Evolutionary conservation across 2,888 invertebrate species (phyloP).

Genomic region (Drosophila seclusa): DNA sequence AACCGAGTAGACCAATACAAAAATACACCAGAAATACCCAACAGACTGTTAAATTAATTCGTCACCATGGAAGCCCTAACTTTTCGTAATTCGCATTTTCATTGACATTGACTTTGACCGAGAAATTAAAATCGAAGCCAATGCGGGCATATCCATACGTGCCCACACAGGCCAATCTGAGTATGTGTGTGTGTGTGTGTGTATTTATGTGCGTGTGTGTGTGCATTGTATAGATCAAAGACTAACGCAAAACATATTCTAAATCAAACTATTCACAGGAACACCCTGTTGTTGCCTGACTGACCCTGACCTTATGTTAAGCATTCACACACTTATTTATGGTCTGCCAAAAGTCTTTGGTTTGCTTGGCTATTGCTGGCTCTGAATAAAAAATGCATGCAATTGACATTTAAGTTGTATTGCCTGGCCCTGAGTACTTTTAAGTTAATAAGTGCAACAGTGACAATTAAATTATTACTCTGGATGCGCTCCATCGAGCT

Average conservation of each 20-base stretch:
- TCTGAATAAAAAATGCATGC: not conserved
- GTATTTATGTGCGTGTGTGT: not conserved
- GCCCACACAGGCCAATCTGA: not conserved
- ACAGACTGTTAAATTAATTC: conserved; percentile 45
- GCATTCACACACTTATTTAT: not conserved
- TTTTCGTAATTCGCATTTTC: conserved; percentile 64
- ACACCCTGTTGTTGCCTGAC: not conserved
- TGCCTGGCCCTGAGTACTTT: conserved; percentile 5
- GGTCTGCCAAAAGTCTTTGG: not conserved
- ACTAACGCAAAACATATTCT: not conserved
- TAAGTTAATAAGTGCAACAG: not conserved
- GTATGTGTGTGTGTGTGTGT: not conserved
- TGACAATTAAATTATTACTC: conserved; percentile 5
- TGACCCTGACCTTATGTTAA: not conserved
- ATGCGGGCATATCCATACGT: conserved; percentile 58
- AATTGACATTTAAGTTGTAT: not conserved
- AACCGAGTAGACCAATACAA: conserved; percentile 25
- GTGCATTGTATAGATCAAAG: conserved; percentile 1
- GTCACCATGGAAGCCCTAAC: conserved; percentile 29
- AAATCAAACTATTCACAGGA: conserved; percentile 4
- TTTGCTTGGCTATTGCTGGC: not conserved
- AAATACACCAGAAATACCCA: conserved; percentile 13
- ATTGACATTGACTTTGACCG: conserved; percentile 83
- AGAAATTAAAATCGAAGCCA: conserved; percentile 70
- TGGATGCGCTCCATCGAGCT: conserved; percentile 30